Conservation (phyloP, 2,797 vertebrate species). For the Echeneis naucrates region DNA sequence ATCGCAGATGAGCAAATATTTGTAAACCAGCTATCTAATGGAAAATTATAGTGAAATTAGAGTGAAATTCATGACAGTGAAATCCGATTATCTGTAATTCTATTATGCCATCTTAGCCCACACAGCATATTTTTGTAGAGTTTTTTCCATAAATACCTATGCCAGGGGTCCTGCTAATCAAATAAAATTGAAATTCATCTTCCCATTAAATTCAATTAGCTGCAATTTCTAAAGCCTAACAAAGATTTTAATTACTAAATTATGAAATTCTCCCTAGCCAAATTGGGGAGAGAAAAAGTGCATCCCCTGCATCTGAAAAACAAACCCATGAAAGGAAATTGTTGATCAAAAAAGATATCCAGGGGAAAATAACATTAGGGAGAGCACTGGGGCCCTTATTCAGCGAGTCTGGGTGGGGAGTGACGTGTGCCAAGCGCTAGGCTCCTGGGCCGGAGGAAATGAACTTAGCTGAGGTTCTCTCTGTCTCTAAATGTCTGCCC, state of each 20-base stretch:
- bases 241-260: slow-evolving; percentile 99
- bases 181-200: slow-evolving; percentile 99
- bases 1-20: slow-evolving; percentile 99
- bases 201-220: slow-evolving; percentile 99
- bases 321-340: slow-evolving; percentile 93
- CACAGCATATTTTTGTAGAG: slow-evolving; percentile 99
- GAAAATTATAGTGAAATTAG: slow-evolving; percentile 99
- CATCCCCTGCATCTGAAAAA: slow-evolving; percentile 92
- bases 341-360: slow-evolving; percentile 90
- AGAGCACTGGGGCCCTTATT: slow-evolving; percentile 84
- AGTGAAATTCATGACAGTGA: slow-evolving; percentile 99
- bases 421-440: slow-evolving; percentile 85
- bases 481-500: slow-evolving; percentile 89
- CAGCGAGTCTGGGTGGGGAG: slow-evolving; percentile 84
- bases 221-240: slow-evolving; percentile 99
- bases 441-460: slow-evolving; percentile 87
- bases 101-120: slow-evolving; percentile 99
- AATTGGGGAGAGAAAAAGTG: slow-evolving; percentile 98
- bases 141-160: slow-evolving; percentile 99
- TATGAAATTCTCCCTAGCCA: slow-evolving; percentile 99
- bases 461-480: slow-evolving; percentile 88
- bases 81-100: slow-evolving; percentile 99
- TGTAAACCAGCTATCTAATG: slow-evolving; percentile 99
- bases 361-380: slow-evolving; percentile 87
- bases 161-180: slow-evolving; percentile 99